These are phyloP conservation scores for Bombus soroeensis DNA, from an alignment of 1,140 invertebrate species.

Conservation along the genomic window DNA sequence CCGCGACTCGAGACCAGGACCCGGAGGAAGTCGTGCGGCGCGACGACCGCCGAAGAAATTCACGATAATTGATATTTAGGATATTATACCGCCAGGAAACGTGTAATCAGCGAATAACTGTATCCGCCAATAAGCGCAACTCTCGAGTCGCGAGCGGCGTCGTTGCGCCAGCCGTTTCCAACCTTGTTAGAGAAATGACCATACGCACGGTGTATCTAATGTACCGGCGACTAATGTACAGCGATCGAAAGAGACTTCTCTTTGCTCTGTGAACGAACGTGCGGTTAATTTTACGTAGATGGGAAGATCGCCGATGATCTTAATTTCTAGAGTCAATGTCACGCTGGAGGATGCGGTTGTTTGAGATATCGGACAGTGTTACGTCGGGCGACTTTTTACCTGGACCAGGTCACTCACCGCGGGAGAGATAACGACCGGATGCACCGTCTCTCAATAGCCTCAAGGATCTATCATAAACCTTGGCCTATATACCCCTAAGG, in stretches of 20 bases:
- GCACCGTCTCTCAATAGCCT: no score
- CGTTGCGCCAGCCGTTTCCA: background rate
- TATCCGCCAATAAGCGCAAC: slow-evolving; percentile 52
- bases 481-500: no score
- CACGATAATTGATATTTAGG: slow-evolving; percentile 64
- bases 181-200: background rate
- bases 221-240: background rate
- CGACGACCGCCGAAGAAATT: slow-evolving; percentile 4
- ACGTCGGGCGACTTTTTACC: no score
- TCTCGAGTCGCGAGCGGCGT: slow-evolving; percentile 41
- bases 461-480: no score
- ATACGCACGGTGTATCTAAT: no score
- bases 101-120: slow-evolving; percentile 52
- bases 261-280: background rate
- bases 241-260: background rate
- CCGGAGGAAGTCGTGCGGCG: slow-evolving; percentile 46
- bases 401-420: no score
- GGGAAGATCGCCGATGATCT: no score
- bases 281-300: no score
- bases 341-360: background rate
- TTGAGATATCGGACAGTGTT: background rate
- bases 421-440: no score
- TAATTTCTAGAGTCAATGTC: background rate
- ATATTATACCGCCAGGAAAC: slow-evolving; percentile 46
- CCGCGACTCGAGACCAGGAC: background rate